Base-by-base conservation (phyloP, 2,797 vertebrate species). In the Periparus ater region DNA sequence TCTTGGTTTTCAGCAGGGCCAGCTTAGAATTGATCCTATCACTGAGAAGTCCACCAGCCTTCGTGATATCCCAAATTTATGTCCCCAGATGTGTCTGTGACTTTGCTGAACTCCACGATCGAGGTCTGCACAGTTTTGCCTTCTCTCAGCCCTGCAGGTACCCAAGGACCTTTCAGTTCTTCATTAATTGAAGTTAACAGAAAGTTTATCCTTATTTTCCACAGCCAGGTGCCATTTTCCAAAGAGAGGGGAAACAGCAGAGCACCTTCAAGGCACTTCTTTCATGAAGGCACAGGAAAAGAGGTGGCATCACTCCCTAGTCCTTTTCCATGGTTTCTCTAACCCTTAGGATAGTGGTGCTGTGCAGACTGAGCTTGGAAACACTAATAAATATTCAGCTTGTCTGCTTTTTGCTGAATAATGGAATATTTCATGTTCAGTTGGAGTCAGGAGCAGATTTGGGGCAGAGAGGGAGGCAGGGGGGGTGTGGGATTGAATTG, bases 71-170 rank as follows among this genome's bases (percentile, higher is more conserved):
- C 47, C 54, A 16, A 13, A 17, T 77, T 85, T 61, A 9, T 12
- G 8, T 3, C 23, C 40, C 40, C 25, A 20, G 18, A 26, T 0
- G 1, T 2, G 1, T 10, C 36, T 40, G 13, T 17, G 25, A 11
- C 67, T 68, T 57, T 18, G 15, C n/a, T 27, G 19, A 11, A 21
- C 1, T 9, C 6, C 14, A 11, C 1, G 7, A 68, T 51, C 2
- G 4, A 58, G 36, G 2, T 18, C 25, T 21, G 8, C 4, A 11
- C 5, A 10, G 9, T 42, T 92, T 50, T 63, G 6, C 17, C 50
- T 26, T 48, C 22, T 42, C 54, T 50, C 34, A 6, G 22, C 10
- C 51, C 55, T 32, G 42, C 66, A 63, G 53, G 61, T 53, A 34
- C 20, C 45, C 7, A 0, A 11, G 32, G 63, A 45, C 30, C 40